These are phyloP conservation scores for Sapayoa aenigma DNA, from an alignment of 2,113 vertebrate genomes.

Conservation along the genomic window DNA sequence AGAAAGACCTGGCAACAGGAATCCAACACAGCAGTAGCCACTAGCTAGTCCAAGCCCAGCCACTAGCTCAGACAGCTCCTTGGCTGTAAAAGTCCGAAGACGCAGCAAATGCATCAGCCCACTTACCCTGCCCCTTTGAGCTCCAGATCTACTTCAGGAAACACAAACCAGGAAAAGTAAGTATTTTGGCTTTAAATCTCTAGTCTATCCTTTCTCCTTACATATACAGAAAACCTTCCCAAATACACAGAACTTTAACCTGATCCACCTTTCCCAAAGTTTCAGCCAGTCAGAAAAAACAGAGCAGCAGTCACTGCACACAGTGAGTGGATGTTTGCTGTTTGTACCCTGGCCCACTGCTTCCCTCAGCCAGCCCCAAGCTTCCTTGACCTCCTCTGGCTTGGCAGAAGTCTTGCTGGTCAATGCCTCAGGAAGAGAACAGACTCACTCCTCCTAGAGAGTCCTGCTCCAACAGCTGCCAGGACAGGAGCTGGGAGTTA, in stretches of 20 bases:
- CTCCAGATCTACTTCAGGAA: neutral
- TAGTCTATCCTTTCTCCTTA: neutral
- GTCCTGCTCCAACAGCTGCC: neutral
- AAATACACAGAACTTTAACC: neutral
- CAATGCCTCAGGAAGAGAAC: fast-evolving
- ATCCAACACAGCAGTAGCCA: neutral
- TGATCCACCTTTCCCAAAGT: neutral
- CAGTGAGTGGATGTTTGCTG: neutral
- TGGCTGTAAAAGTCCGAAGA: neutral
- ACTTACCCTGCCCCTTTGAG: neutral
- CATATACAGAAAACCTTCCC: neutral
- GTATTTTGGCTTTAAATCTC: neutral
- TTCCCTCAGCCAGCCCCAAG: neutral
- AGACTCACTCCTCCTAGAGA: neutral
- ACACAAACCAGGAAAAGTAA: neutral
- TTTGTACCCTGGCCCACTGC: neutral
- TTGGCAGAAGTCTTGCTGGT: neutral
- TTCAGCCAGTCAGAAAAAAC: neutral
- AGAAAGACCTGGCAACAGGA: neutral
- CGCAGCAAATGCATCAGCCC: neutral
- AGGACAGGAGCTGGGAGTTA: neutral
- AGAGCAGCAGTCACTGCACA: neutral
- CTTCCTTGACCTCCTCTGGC: neutral
- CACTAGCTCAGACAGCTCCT: neutral
- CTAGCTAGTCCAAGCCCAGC: neutral